Evolutionary conservation across 2,113 vertebrate species (phyloP), one percentile per base, ranked within the genome.

Genomic region (Peromyscus maniculatus): DNA sequence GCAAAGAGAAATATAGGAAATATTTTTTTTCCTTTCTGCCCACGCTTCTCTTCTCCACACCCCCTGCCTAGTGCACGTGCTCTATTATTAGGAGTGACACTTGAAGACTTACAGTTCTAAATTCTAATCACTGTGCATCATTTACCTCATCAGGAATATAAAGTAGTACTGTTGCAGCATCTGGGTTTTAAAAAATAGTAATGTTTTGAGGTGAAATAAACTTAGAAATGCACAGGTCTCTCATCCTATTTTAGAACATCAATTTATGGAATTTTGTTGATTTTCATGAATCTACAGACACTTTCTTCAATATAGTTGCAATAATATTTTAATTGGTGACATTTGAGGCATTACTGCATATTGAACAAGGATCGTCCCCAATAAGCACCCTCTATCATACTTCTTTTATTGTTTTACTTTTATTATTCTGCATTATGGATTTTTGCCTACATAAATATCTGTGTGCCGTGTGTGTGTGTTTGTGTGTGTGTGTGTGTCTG

Each of bases 61-160:
- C 12, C 36, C 72, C 83, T 95, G 71, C 49, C 33, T 39, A 67
- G 21, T 36, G 16, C 21, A 72, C 8, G 0, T 5, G 22, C 36
- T 57, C 26, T 72, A 21, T 11, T 6, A 39, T 33, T 31, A 83
- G 36, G 36, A 19, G 52, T 15, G n/a, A 49, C 10, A 36, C 31
- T 33, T 19, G 10, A 11, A 52, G 24, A 36, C 36, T 89, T 59
- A 28, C 16, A 89, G 92, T 66, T 96, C 59, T 82, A 67, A 31
- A 36, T 78, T 92, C 87, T 94, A 79, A 66, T 74, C 87, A 83
- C 24, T 78, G 36, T 57, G n/a, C 46, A 57, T 72, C n/a, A 83
- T 96, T 89, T 78, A 55, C 13, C 22, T 91, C 66, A 59, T 36
- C 77, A 49, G 52, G 92, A 91, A 78, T 86, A 15, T 33, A 21